Base-by-base conservation (phyloP, 35 echinoderm and acorn worm species). In the Chiridota heheva region DNA sequence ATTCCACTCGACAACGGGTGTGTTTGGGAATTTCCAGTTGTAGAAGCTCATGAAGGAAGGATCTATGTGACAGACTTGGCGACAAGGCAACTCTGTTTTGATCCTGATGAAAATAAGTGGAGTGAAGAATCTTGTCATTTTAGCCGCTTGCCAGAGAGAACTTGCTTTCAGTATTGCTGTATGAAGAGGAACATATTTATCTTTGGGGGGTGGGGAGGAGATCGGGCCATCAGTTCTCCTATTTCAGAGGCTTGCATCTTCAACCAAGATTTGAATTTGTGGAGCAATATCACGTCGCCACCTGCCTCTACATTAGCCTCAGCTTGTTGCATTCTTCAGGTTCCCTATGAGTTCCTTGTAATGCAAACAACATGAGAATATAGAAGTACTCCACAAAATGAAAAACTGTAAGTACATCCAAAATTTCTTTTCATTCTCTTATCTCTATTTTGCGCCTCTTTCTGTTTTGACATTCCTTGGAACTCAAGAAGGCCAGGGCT, bases 331-430 rank as follows among this genome's bases (percentile, higher is more conserved):
- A 68, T 91, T 37, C 75, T 98, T 7, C 95, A 98, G 74, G 89
- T 98, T 82, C 95, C 95, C 15, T 98, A 98, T 57, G 95, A 98
- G 61, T 98, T 98, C 65, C 95, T 98, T n/a, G n/a, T n/a, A n/a
- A n/a, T n/a, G n/a, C n/a, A n/a, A n/a, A n/a, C n/a, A n/a, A n/a
- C n/a, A n/a, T n/a, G n/a, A n/a, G n/a, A n/a, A n/a, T n/a, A n/a
- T n/a, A n/a, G n/a, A n/a, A n/a, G n/a, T n/a, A n/a, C n/a, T n/a
- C n/a, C n/a, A n/a, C n/a, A n/a, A n/a, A n/a, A n/a, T n/a, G n/a
- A n/a, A n/a, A n/a, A n/a, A n/a, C n/a, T n/a, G n/a, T n/a, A n/a
- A n/a, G n/a, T n/a, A n/a, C n/a, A n/a, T n/a, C n/a, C n/a, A n/a
- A n/a, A n/a, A n/a, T n/a, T n/a, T n/a, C n/a, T n/a, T n/a, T n/a